These are phyloP conservation scores for Leptarthrus brevirostris DNA, from an alignment of 2,888 invertebrate genomes.

Conservation along the genomic window DNA sequence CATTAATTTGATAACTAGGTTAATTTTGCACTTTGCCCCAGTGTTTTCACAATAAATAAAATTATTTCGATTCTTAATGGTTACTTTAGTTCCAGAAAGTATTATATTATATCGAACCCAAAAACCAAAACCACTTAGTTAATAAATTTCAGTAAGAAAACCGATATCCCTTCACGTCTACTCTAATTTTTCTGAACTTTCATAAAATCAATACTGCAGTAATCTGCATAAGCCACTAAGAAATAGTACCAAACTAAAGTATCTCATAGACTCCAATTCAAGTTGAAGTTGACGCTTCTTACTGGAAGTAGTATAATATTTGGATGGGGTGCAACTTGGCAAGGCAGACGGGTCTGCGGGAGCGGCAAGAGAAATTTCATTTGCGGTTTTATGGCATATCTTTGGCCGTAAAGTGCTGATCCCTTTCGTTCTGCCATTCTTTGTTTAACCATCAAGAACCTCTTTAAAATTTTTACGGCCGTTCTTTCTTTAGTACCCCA, in stretches of 20 bases:
- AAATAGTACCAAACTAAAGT: neutral
- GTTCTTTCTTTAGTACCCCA: conserved; percentile 36
- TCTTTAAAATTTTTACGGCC: conserved; percentile 54
- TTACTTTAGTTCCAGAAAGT: no score
- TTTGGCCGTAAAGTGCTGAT: conserved; percentile 53
- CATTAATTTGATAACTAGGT: no score
- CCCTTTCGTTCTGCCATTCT: conserved; percentile 48
- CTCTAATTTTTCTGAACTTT: neutral
- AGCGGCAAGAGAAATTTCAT: conserved; percentile 50
- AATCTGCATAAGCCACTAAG: conserved; percentile 16
- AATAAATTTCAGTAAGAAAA: no score
- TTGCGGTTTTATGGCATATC: conserved; percentile 53
- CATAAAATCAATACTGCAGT: conserved; percentile 22
- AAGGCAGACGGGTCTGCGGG: neutral
- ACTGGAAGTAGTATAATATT: neutral
- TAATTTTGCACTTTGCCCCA: no score
- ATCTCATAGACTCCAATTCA: conserved; percentile 16
- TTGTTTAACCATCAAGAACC: conserved; percentile 53
- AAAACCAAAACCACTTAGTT: no score
- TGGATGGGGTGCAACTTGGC: neutral
- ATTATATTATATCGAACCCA: no score
- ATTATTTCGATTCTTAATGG: no score
- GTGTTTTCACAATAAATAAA: no score
- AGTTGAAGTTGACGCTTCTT: neutral
- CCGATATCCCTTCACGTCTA: no score